These are phyloP conservation scores for Orchesellides sinensis DNA, from an alignment of 2,888 invertebrate genomes.

Conservation along the genomic window DNA sequence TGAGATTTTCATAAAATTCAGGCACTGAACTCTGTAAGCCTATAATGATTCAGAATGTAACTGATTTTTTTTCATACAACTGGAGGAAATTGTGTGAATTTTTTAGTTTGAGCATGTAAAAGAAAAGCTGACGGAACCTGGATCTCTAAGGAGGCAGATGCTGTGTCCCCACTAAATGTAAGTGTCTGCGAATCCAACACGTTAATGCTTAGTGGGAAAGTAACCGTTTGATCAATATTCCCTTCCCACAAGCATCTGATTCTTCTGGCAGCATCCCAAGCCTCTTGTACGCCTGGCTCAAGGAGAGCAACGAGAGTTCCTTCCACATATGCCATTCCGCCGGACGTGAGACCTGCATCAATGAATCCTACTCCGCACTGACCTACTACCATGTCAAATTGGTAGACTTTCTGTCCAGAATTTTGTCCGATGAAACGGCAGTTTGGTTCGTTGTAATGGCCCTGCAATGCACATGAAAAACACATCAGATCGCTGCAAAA, in stretches of 20 bases:
- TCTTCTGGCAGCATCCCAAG: conserved; percentile 88
- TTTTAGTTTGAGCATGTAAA: not conserved
- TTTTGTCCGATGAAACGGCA: conserved; percentile 87
- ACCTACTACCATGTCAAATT: conserved; percentile 86
- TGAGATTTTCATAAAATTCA: too few relatives aligned
- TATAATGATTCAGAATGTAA: too few relatives aligned
- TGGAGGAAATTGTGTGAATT: not conserved
- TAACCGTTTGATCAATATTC: conserved; percentile 85
- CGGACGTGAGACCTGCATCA: conserved; percentile 85
- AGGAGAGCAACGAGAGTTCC: conserved; percentile 70
- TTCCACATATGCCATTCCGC: conserved; percentile 87
- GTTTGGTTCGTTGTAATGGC: conserved; percentile 82
- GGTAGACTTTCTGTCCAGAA: conserved; percentile 83
- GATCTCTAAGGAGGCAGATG: conserved; percentile 87
- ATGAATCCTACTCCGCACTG: conserved; percentile 89
- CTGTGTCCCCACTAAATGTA: conserved; percentile 91
- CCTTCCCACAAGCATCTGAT: conserved; percentile 91
- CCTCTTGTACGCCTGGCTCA: conserved; percentile 81
- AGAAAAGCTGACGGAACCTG: conserved; percentile 77
- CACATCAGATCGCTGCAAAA: too few relatives aligned
- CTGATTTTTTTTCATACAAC: not conserved
- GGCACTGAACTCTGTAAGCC: too few relatives aligned
- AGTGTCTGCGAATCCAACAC: conserved; percentile 89
- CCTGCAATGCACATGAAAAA: conserved; percentile 77
- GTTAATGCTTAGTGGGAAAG: conserved; percentile 86